Percentiles rank a stretch among this genome's conserved stretches.
Conservation (phyloP, 2,797 vertebrate species). For the Sus cebifrons region DNA sequence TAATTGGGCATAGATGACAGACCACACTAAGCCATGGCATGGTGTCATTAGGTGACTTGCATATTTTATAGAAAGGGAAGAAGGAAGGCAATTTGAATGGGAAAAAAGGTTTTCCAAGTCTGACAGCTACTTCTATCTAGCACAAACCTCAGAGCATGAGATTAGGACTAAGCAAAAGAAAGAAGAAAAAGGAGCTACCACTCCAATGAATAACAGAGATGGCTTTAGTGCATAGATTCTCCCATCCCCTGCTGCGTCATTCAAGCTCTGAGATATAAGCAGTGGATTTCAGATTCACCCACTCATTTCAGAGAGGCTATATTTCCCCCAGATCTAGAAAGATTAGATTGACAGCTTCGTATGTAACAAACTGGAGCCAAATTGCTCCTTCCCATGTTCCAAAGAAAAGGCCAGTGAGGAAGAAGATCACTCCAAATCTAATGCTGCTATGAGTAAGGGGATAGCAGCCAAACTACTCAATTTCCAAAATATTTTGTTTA, state of each 20-base stretch:
- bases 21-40: fast-evolving
- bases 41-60: neutral
- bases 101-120: neutral
- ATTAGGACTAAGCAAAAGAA: neutral
- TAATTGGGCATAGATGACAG: neutral
- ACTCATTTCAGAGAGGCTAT: neutral
- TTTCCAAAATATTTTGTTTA: neutral
- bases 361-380: neutral
- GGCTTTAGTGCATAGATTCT: neutral
- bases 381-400: fast-evolving
- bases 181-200: neutral
- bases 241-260: neutral
- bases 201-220: too few relatives aligned
- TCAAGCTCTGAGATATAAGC: neutral
- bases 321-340: neutral
- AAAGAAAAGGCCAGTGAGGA: neutral
- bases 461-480: neutral
- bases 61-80: neutral
- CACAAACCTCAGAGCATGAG: neutral
- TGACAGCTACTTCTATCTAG: neutral
- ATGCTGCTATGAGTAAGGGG: neutral
- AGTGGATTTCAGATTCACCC: neutral
- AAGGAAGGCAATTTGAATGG: neutral
- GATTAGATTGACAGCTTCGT: neutral
- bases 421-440: neutral